A percentile compares a stretch with the other conserved stretches of the same genome.
Conservation (phyloP, 2,888 invertebrate species). For the Penaeus monodon region DNA sequence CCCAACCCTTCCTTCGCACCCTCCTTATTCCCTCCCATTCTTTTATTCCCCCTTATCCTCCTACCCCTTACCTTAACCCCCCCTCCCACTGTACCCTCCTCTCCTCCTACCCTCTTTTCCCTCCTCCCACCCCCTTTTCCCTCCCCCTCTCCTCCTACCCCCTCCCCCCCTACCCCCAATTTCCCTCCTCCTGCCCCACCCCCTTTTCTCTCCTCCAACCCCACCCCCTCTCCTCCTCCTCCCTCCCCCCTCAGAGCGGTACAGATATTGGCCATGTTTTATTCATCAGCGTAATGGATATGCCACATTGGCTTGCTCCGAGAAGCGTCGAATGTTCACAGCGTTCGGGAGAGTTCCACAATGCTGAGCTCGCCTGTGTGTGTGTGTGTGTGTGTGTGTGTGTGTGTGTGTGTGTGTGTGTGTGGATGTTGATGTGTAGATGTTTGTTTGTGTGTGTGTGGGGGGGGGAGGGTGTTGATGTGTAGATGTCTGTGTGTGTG, state of each 20-base stretch:
- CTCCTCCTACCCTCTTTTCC: neutral
- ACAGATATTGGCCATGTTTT: conserved; percentile 53
- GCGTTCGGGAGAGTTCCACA: conserved; percentile 21
- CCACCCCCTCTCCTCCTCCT: neutral
- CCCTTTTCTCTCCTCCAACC: neutral
- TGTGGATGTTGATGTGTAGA: no score
- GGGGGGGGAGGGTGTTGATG: rapidly evolving
- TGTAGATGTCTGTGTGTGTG: no score
- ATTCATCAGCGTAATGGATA: conserved; percentile 52
- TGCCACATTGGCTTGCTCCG: conserved; percentile 30
- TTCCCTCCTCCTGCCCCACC: no score
- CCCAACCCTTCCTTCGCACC: no score
- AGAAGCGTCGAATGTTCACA: conserved; percentile 23
- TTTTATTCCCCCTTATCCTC: no score
- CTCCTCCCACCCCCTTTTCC: neutral
- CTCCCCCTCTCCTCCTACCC: neutral
- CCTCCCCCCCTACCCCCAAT: neutral
- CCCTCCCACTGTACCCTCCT: no score
- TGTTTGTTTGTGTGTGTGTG: no score
- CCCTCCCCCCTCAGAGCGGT: conserved; percentile 8
- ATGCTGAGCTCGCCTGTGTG: conserved; percentile 16
- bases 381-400: no score
- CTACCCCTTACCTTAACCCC: no score
- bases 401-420: no score
- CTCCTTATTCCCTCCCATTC: no score